Percentiles rank a stretch among this genome's conserved stretches.
phyloP scores from a whole-genome alignment of 2,797 vertebrate genomes.

The Gallinago nigripennis region DNA sequence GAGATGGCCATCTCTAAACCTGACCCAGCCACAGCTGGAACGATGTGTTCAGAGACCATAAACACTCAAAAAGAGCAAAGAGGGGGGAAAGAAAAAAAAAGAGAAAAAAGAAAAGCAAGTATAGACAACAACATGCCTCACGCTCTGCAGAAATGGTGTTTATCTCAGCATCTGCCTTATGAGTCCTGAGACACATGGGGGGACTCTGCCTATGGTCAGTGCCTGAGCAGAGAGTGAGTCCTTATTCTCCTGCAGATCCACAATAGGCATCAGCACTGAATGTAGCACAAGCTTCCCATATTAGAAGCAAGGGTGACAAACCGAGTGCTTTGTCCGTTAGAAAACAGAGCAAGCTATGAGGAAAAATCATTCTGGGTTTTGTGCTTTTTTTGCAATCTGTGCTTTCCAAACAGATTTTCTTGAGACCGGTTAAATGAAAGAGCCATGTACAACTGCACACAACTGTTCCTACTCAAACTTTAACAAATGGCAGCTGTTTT shows the following conservation, averaged over 20 bases:
- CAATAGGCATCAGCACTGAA: not conserved
- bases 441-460: not conserved
- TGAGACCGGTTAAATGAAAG: not conserved
- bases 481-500: not conserved
- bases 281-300: not conserved
- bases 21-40: not conserved
- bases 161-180: not conserved
- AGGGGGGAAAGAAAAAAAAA: accelerated
- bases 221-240: not conserved
- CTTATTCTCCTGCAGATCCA: not conserved
- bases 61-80: not conserved
- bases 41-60: accelerated
- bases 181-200: accelerated
- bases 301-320: not conserved
- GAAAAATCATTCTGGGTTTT: not conserved
- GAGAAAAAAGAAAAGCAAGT: not conserved
- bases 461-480: not conserved
- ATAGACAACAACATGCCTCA: not conserved
- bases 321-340: not conserved
- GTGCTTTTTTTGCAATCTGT: accelerated
- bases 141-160: not conserved
- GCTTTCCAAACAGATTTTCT: not conserved
- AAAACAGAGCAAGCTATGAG: not conserved
- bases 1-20: not conserved
- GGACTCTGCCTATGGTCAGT: not conserved